Percentiles rank a stretch among this genome's conserved stretches.
These are phyloP conservation scores for Masnerella sp. DNA, from an alignment of 2,888 invertebrate species.

Conservation along the genomic window DNA sequence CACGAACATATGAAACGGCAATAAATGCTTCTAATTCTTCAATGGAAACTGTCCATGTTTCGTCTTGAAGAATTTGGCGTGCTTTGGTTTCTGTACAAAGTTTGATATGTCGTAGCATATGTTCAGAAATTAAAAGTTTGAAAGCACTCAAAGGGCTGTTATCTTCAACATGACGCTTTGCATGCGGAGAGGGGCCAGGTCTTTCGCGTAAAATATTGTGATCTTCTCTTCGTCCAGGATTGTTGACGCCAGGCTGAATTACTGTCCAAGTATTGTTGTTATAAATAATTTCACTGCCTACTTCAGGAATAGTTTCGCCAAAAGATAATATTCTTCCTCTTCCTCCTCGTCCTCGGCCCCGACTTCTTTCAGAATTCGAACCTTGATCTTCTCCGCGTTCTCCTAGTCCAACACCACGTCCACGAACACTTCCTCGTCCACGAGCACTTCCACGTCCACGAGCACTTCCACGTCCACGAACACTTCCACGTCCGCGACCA, in stretches of 20 bases:
- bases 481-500: constrained; percentile 2
- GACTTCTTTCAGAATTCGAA: constrained; percentile 13
- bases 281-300: constrained; percentile 13
- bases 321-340: neutral
- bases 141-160: constrained; percentile 17
- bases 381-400: constrained; percentile 18
- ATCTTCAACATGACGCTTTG: constrained; percentile 12
- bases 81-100: constrained; percentile 29
- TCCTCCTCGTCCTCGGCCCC: constrained; percentile 8
- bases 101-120: constrained; percentile 25
- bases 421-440: neutral
- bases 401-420: constrained; percentile 29
- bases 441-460: neutral
- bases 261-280: constrained; percentile 21
- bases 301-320: constrained; percentile 8
- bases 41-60: constrained; percentile 11
- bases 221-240: constrained; percentile 1
- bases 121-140: constrained; percentile 2
- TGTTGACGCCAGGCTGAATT: constrained; percentile 7
- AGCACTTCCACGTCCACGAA: neutral
- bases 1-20: constrained; percentile 16
- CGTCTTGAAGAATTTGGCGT: constrained; percentile 10
- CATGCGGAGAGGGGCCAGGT: constrained; percentile 21
- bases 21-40: constrained; percentile 32
- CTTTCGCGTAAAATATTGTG: constrained; percentile 19